Base-by-base conservation (phyloP, 2,797 vertebrate species). In the Gymnodraco acuticeps region DNA sequence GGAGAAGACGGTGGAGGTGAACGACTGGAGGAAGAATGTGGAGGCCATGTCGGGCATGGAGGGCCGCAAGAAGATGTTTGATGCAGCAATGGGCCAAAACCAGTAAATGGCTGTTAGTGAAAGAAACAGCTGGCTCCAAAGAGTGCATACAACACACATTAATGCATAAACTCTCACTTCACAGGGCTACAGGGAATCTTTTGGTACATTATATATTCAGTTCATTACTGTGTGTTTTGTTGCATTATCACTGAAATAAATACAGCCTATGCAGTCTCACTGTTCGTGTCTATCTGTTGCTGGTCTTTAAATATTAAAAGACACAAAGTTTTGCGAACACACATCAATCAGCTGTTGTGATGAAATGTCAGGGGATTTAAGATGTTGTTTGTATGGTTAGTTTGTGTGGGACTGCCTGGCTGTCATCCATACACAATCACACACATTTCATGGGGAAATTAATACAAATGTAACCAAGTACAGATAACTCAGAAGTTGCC, bases 41-140 rank as follows among this genome's bases (percentile, higher is more conserved):
- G 98, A 99, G 60, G 98, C 98, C 90, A 99, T 98, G 98, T 99
- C 98, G 0, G 98, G 98, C 42, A 99, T 99, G 98, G 98, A 99
- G 82, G 98, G 98, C 9, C 92, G 98, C 50, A 99, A 98, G 94
- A 99, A 99, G 93, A 99, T 99, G 98, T 99, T 99, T 0, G 98
- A 99, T 0, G 98, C 97, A 38, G 89, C 89, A 14, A 86, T 85
- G 50, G 97, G 96, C 0, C 89, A 95, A 0, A 92, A 87, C 41
- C 97, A 97, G 85, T 99, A 87, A 95, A 5, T 2, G 3, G 9
- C 12, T n/a, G n/a, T 20, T 14, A 1, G 1, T 9, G 6, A 61
- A 13, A 47, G 13, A 50, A 58, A 45, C 8, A 56, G 16, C 50
- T 55, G 47, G 42, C 41, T 53, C 13, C 73, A 62, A 58, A 46